Conservation (phyloP, 30 jellyfish, hydroid and myxozoan genomes). For the Pseudorhiza aurosa region DNA sequence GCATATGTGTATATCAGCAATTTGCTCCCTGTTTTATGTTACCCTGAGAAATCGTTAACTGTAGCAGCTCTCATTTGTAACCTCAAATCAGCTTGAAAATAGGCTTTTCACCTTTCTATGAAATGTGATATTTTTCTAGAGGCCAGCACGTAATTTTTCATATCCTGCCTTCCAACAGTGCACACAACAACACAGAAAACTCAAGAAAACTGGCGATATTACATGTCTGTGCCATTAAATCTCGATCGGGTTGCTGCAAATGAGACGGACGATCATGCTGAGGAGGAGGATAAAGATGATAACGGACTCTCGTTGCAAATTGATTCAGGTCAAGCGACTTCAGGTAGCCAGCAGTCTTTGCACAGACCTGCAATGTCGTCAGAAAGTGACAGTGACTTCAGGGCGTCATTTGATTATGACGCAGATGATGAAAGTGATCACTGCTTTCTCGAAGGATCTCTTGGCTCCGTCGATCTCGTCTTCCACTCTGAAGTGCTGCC, state of each 20-base stretch:
- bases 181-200: conserved; percentile 55
- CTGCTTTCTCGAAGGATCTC: neutral
- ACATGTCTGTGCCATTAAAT: conserved; percentile 72
- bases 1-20: too few relatives aligned
- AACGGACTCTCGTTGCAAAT: conserved; percentile 19
- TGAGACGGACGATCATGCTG: conserved; percentile 23
- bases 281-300: neutral
- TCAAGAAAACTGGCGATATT: conserved; percentile 63
- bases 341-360: conserved; percentile 62
- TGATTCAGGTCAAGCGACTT: conserved; percentile 64
- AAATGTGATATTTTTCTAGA: neutral
- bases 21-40: too few relatives aligned
- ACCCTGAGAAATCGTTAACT: too few relatives aligned
- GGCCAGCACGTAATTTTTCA: neutral
- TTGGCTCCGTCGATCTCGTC: neutral
- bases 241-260: conserved; percentile 62
- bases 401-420: conserved; percentile 71
- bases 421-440: conserved; percentile 96
- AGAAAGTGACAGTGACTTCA: conserved; percentile 69
- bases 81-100: too few relatives aligned
- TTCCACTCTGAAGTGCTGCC: conserved; percentile 27
- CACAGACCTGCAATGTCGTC: conserved; percentile 20
- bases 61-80: too few relatives aligned
- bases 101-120: too few relatives aligned
- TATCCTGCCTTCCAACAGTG: conserved; percentile 59